Evolutionary conservation across 2,797 vertebrate genomes (phyloP), one percentile per base, ranked within the genome.

Genomic region (Macropus fuliginosus): DNA sequence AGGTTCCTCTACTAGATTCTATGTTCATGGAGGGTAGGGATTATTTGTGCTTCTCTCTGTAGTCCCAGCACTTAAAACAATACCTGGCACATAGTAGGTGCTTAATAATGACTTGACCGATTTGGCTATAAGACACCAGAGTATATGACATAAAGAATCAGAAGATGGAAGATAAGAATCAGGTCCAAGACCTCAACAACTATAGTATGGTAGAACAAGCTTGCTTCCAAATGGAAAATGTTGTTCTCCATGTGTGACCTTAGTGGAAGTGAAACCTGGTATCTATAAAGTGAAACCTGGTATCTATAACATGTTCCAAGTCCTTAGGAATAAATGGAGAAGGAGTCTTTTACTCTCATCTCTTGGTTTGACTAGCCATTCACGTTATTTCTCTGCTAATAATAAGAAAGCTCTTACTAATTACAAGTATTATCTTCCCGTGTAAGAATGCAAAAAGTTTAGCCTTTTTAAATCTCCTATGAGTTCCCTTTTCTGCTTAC

Each of bases 61-160:
- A n/a, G 28, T 5, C 28, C 62, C 5, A 66, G 4, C n/a, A 40
- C 16, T 74, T 74, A 74, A 74, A 34, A 40, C 5, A 74, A 21
- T 40, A 1, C 3, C 89, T 89, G 11, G 24, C 2, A 28, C 52
- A 54, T 31, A 81, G 54, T 87, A 52, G 34, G 2, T 87, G 90
- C 81, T 95, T 93, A 92, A 91, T 81, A 74, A 74, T n/a, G 34
- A n/a, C 62, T 66, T 18, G 14, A 74, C 59, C n/a, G 3, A n/a
- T 66, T n/a, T 66, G 34, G 16, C 14, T 74, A n/a, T 1, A 96
- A 50, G 54, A 96, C n/a, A 62, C 55, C 56, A 59, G 28, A 52
- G 54, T 55, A 93, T 97, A 93, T 87, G 91, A 95, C 94, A 93
- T 28, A 91, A 55, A 54, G 28, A 93, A 62, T 56, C 74, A 46